Base-by-base conservation (phyloP, 2,888 invertebrate genomes). In the Marronus borbonicus region DNA sequence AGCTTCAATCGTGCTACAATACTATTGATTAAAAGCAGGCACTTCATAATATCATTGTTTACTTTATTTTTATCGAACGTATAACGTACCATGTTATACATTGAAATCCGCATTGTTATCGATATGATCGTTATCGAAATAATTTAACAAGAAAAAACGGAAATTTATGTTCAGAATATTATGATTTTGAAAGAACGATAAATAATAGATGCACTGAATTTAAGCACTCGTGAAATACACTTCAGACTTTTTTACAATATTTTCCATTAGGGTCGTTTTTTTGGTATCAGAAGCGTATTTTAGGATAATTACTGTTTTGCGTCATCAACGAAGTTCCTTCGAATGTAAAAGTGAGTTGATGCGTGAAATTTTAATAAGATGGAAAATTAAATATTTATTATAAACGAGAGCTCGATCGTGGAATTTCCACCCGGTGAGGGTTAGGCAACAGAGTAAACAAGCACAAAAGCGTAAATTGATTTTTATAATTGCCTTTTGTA, bases 321-420 rank as follows among this genome's bases (percentile, higher is more conserved):
- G 52, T 52, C 52, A 52, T 17, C n/a, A 17, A 3, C 17, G 52
- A 17, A 52, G 2, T 52, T 52, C 52, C n/a, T 17, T 52, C 52
- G 52, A 17, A 52, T 17, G 52, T 52, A 17, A 52, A 52, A 52
- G 4, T 52, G 1, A 8, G 10, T 44, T 44, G 44, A 52, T 52
- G 52, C 17, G 7, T 52, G 52, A 17, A 52, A 52, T 52, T 52
- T 52, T 52, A 52, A 52, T 52, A 52, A 52, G n/a, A 17, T 7
- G n/a, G n/a, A 52, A 52, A 52, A 52, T 52, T 52, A n/a, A 52
- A 52, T 62, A 62, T 62, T 62, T 62, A 62, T 28, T 24, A 62
- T 28, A 62, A 62, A 62, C 62, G 62, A 62, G 20, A 62, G 8
- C 28, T 28, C 64, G 12, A 64, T 36, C 31, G 7, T n/a, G 12